A percentile compares a stretch with the other conserved stretches of the same genome.
Conservation (phyloP, 2,113 vertebrate genomes). For the Azemiops feae region DNA sequence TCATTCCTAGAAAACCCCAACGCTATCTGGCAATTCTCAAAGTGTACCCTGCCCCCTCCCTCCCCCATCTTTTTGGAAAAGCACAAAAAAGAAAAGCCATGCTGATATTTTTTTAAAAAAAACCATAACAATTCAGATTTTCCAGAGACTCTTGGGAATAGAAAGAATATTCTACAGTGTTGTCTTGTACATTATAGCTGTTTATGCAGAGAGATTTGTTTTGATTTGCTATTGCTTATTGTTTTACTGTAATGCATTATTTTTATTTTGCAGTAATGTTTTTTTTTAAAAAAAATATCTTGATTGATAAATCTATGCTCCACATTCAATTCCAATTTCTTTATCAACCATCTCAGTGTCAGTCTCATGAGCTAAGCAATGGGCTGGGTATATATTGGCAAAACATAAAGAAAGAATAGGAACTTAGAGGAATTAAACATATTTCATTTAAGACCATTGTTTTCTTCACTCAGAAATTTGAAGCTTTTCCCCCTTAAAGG, state of each 20-base stretch:
- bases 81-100: not conserved
- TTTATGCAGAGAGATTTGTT: not conserved
- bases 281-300: not conserved
- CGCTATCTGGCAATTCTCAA: not conserved
- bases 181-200: not conserved
- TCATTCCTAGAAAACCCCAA: not conserved
- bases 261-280: not conserved
- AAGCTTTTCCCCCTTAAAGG: constrained; percentile 17
- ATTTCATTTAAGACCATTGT: not conserved
- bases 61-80: not conserved
- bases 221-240: not conserved
- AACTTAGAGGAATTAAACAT: not conserved
- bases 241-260: not conserved
- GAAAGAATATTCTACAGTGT: not conserved
- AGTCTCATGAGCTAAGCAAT: not conserved
- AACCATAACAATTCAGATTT: not conserved
- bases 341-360: not conserved
- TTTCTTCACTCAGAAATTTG: not conserved
- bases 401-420: not conserved
- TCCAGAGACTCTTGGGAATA: not conserved
- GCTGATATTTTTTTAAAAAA: not conserved
- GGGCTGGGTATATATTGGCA: not conserved
- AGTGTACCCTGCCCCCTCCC: not conserved
- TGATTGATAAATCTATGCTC: not conserved
- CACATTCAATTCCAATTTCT: not conserved